Conservation (phyloP, 2,113 vertebrate genomes). For the Caloenas nicobarica region DNA sequence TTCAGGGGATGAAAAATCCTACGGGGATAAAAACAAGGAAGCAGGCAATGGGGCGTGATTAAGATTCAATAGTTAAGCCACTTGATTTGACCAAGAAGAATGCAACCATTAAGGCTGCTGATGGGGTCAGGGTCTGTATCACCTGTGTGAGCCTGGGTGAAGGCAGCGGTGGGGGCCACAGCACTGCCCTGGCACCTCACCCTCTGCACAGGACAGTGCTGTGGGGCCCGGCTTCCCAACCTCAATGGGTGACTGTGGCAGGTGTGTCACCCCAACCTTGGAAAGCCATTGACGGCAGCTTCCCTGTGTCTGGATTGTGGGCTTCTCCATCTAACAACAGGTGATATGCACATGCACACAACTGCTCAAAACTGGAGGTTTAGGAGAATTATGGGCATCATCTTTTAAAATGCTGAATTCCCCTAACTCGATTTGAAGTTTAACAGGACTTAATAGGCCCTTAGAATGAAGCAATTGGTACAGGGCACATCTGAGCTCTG, state of each 20-base stretch:
- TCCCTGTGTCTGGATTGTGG: fast-evolving
- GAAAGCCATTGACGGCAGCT: not conserved
- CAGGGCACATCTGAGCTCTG: not conserved
- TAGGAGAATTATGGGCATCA: not conserved
- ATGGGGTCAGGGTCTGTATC: not conserved
- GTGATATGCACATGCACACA: not conserved
- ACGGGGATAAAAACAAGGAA: not conserved
- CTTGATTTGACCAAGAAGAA: not conserved
- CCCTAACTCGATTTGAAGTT: not conserved
- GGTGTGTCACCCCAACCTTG: fast-evolving
- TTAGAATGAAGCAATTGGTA: not conserved
- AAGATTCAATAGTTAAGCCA: not conserved
- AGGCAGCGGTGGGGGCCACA: not conserved
- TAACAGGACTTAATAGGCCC: not conserved
- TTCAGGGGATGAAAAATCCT: slow-evolving; percentile 22
- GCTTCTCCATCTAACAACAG: not conserved
- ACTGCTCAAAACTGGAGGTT: not conserved
- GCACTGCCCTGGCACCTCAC: not conserved
- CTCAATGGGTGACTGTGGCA: fast-evolving
- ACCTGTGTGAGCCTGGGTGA: not conserved
- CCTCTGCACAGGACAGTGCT: fast-evolving
- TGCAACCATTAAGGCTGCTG: fast-evolving
- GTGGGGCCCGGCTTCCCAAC: not conserved
- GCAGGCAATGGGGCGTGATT: not conserved
- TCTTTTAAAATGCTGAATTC: not conserved